phyloP scores from a whole-genome alignment of 2,113 vertebrate species.

The Odontophorus gujanensis region DNA sequence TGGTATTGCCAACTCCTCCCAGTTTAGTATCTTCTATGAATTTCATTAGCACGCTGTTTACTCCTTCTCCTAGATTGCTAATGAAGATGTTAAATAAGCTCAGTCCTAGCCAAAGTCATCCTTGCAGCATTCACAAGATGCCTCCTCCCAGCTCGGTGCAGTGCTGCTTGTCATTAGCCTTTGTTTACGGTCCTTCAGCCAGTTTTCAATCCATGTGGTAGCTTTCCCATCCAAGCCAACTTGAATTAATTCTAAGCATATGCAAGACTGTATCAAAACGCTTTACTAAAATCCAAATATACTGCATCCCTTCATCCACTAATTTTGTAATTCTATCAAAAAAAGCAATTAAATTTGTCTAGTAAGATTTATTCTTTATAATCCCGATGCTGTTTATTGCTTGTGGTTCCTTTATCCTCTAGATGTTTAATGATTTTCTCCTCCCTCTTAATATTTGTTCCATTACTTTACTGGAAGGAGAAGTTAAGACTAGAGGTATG shows the following conservation, averaged over 20 bases:
- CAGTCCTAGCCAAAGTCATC: conserved; percentile 16
- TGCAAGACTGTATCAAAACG: conserved; percentile 32
- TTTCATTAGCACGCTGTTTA: conserved; percentile 37
- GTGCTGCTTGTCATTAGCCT: conserved; percentile 58
- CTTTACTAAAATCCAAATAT: conserved; percentile 64
- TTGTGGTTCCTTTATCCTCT: conserved; percentile 60
- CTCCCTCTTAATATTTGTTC: conserved; percentile 73
- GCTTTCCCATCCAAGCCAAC: conserved; percentile 35
- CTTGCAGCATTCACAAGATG: background rate
- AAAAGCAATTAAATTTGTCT: conserved; percentile 71
- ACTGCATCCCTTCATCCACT: conserved; percentile 57
- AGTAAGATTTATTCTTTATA: conserved; percentile 67
- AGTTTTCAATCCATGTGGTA: conserved; percentile 32
- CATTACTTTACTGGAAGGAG: conserved; percentile 62
- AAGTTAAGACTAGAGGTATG: conserved; percentile 58
- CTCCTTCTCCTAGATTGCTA: conserved; percentile 47
- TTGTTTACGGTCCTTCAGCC: conserved; percentile 60
- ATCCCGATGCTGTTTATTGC: conserved; percentile 70
- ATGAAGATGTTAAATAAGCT: conserved; percentile 69
- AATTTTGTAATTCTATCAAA: conserved; percentile 69
- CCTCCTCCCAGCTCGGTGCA: conserved; percentile 21
- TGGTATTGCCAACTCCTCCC: conserved; percentile 43
- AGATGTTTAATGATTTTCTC: conserved; percentile 70
- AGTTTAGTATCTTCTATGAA: conserved; percentile 27
- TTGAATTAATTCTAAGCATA: conserved; percentile 62